These are phyloP conservation scores for Neosilurus mollespiculum DNA, from an alignment of 2,797 vertebrate genomes.

Conservation along the genomic window DNA sequence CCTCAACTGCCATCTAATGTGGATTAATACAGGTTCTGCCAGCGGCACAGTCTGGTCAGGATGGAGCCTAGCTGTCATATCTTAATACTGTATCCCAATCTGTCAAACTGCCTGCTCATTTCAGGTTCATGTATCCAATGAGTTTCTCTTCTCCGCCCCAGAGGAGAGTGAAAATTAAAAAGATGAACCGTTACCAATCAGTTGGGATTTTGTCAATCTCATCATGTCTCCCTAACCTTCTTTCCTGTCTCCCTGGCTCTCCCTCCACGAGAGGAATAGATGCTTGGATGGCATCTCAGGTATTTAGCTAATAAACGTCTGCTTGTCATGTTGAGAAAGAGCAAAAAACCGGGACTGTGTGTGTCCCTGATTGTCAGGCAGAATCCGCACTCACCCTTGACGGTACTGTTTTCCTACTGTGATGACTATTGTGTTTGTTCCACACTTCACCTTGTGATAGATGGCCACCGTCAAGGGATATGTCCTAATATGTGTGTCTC, in stretches of 20 bases:
- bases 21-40: constrained; percentile 24
- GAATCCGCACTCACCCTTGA: constrained; percentile 11
- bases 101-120: constrained; percentile 45
- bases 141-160: constrained; percentile 36
- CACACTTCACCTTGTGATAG: constrained; percentile 32
- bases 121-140: constrained; percentile 36
- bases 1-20: constrained; percentile 31
- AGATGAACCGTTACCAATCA: constrained; percentile 44
- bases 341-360: constrained; percentile 19
- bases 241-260: constrained; percentile 34
- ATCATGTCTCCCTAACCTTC: constrained; percentile 28
- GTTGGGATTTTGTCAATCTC: constrained; percentile 36
- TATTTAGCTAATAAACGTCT: constrained; percentile 46
- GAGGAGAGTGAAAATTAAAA: constrained; percentile 33
- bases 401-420: constrained; percentile 20
- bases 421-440: constrained; percentile 36
- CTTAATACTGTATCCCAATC: constrained; percentile 26
- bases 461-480: constrained; percentile 31
- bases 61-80: constrained; percentile 10
- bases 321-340: constrained; percentile 41
- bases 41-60: constrained; percentile 25
- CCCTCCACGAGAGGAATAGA: constrained; percentile 33
- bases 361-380: constrained; percentile 32
- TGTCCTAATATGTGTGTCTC: constrained; percentile 32
- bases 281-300: constrained; percentile 36